A percentile compares a stretch with the other conserved stretches of the same genome.
Conservation (phyloP, 2,797 vertebrate species). For the Eulemur albifrons region DNA sequence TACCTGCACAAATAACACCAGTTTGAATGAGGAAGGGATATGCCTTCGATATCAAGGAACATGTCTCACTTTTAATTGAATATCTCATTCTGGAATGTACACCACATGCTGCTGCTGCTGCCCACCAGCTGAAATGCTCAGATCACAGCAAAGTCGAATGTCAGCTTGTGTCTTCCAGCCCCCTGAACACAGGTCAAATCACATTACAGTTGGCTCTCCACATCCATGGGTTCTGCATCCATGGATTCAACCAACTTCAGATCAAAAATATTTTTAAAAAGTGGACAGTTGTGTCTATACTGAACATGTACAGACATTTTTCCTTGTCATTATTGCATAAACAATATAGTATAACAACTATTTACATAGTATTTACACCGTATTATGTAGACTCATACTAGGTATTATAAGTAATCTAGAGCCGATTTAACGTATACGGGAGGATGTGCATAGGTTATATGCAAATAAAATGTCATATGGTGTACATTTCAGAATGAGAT, state of each 20-base stretch:
- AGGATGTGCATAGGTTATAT: background rate
- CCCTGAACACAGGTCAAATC: background rate
- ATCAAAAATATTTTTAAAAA: background rate
- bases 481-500: background rate
- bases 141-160: background rate
- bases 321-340: background rate
- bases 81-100: background rate
- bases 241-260: background rate
- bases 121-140: background rate
- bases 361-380: background rate
- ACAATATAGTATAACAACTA: background rate
- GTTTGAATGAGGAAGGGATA: background rate
- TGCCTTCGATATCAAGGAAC: background rate
- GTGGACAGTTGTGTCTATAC: background rate
- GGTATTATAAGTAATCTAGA: background rate
- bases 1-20: slow-evolving; percentile 30
- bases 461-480: background rate
- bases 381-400: background rate
- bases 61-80: background rate
- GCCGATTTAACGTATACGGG: background rate
- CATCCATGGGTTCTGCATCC: background rate
- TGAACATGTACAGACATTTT: background rate
- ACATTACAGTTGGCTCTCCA: background rate
- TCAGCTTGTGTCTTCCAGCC: background rate
- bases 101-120: background rate